A percentile compares a stretch with the other conserved stretches of the same genome.
These are phyloP conservation scores for Prionailurus viverrinus DNA, from an alignment of 2,113 vertebrate genomes.

Conservation along the genomic window DNA sequence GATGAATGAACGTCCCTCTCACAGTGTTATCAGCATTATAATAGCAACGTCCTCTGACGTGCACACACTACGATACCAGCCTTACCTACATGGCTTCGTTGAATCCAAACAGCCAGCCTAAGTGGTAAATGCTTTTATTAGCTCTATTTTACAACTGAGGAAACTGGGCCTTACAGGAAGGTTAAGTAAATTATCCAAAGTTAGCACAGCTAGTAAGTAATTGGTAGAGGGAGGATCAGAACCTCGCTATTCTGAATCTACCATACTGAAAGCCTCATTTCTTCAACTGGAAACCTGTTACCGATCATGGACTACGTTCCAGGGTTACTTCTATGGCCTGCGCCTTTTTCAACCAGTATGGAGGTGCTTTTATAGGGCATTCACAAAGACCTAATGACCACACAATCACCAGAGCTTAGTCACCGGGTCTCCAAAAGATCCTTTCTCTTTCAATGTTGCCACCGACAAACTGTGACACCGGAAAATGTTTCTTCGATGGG, in stretches of 20 bases:
- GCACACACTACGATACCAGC: fast-evolving
- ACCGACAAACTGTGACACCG: not conserved
- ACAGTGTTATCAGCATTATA: not conserved
- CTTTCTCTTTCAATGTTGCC: not conserved
- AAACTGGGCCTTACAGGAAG: not conserved
- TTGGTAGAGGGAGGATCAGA: not conserved
- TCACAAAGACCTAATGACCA: not conserved
- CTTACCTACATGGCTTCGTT: not conserved
- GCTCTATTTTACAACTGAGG: not conserved
- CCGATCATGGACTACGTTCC: not conserved
- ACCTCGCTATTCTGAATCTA: not conserved
- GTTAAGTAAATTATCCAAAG: not conserved
- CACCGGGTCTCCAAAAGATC: not conserved
- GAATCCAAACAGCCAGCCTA: not conserved
- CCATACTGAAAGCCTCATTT: not conserved
- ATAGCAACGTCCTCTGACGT: not conserved
- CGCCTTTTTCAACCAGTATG: not conserved
- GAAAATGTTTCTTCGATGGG: not conserved
- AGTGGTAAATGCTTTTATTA: not conserved
- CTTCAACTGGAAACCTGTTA: not conserved
- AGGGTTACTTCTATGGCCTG: not conserved
- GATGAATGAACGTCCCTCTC: not conserved
- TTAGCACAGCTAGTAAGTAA: not conserved
- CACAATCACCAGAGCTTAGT: not conserved
- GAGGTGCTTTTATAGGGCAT: not conserved